These are phyloP conservation scores for Scrobipalpa costella DNA, from an alignment of 2,888 invertebrate genomes.

Conservation along the genomic window DNA sequence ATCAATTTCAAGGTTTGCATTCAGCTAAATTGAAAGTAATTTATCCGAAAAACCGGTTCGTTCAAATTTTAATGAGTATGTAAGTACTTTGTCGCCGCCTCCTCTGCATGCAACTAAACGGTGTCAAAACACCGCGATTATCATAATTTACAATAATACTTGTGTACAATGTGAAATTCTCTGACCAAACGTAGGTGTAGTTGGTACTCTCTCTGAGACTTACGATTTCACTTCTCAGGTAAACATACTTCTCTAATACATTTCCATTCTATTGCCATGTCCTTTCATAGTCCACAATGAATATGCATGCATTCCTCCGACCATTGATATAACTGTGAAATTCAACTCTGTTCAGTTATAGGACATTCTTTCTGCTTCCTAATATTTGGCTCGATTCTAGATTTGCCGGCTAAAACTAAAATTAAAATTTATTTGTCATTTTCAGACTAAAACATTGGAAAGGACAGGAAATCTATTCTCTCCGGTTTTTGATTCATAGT, in stretches of 20 bases:
- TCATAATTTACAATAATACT: constrained; percentile 28
- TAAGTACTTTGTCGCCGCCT: constrained; percentile 3
- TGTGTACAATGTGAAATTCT: constrained; percentile 30
- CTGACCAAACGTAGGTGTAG: constrained; percentile 30
- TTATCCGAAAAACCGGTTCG: neutral
- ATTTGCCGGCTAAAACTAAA: too few species aligned
- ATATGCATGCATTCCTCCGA: neutral
- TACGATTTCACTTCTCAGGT: constrained; percentile 43
- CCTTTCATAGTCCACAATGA: constrained; percentile 8
- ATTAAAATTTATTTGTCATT: too few species aligned
- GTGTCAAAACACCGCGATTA: constrained; percentile 20
- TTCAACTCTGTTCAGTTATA: neutral
- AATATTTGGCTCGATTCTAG: too few species aligned
- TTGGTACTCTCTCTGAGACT: constrained; percentile 43
- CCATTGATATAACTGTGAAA: neutral
- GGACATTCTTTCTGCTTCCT: neutral
- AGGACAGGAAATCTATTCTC: too few species aligned
- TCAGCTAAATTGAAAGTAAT: constrained; percentile 9
- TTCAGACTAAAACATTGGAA: too few species aligned
- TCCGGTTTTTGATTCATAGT: too few species aligned
- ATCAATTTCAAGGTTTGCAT: neutral
- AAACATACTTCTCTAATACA: constrained; percentile 36
- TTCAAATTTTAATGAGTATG: neutral
- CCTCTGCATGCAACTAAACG: neutral
- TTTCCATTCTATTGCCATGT: constrained; percentile 12